A percentile compares a stretch with the other conserved stretches of the same genome.
Evolutionary conservation across 2,888 invertebrate species (phyloP).

Genomic region (Patella caerulea): DNA sequence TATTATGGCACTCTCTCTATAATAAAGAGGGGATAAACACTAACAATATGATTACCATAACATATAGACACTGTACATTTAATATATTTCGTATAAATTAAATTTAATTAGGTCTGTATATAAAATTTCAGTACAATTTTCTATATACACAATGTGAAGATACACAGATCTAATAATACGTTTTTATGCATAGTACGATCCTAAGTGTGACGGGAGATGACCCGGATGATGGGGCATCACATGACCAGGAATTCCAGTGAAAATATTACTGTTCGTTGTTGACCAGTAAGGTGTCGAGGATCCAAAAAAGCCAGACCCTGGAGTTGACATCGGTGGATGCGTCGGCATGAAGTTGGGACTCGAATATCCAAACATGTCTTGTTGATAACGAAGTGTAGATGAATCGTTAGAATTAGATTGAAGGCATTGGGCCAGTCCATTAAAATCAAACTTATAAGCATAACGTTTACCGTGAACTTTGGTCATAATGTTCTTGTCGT

Average conservation of each 20-base stretch:
- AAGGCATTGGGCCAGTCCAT: conserved; percentile 83
- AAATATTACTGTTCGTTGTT: conserved; percentile 57
- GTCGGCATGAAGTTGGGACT: conserved; percentile 88
- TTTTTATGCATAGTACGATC: conserved; percentile 74
- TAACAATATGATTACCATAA: too few species aligned
- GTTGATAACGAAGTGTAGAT: conserved; percentile 94
- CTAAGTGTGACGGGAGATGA: conserved; percentile 89
- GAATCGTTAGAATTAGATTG: conserved; percentile 85
- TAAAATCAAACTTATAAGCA: conserved; percentile 97
- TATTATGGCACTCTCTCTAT: too few species aligned
- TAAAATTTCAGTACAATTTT: too few species aligned
- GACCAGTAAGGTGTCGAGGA: conserved; percentile 64
- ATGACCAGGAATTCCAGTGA: conserved; percentile 77
- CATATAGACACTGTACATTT: too few species aligned
- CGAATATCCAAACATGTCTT: conserved; percentile 85
- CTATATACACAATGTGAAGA: too few species aligned
- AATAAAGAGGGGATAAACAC: too few species aligned
- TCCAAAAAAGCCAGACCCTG: conserved; percentile 55
- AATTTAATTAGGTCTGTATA: too few species aligned
- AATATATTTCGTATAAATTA: too few species aligned
- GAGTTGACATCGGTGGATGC: conserved; percentile 59
- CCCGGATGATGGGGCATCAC: conserved; percentile 81
- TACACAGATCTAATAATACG: too few species aligned
- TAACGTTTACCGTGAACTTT: conserved; percentile 98
- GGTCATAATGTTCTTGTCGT: conserved; percentile 98